Percentiles rank a stretch among this genome's conserved stretches.
These are phyloP conservation scores for Remorina albescens DNA, from an alignment of 2,797 vertebrate species.

Conservation along the genomic window DNA sequence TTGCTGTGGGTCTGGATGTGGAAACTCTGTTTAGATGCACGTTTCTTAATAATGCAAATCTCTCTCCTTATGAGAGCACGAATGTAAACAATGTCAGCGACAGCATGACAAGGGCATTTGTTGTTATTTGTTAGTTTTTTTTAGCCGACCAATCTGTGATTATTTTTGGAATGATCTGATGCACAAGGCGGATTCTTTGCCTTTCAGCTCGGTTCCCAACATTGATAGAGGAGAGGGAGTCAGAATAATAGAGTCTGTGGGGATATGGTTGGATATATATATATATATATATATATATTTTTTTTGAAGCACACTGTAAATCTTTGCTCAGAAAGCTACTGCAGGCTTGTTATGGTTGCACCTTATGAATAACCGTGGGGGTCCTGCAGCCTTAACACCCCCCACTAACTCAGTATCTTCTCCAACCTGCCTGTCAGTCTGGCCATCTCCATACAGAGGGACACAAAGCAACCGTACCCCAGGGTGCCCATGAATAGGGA, in stretches of 20 bases:
- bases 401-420: constrained; percentile 55
- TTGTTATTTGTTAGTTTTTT: no score
- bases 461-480: constrained; percentile 42
- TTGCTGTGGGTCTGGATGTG: constrained; percentile 53
- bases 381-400: constrained; percentile 65
- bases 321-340: constrained; percentile 59
- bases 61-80: constrained; percentile 23
- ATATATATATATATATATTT: no score
- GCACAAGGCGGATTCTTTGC: constrained; percentile 16
- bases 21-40: constrained; percentile 43
- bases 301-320: constrained; percentile 58
- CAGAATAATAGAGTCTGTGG: constrained; percentile 71
- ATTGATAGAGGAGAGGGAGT: constrained; percentile 61
- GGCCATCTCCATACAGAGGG: constrained; percentile 48
- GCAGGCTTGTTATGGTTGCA: constrained; percentile 56
- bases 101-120: constrained; percentile 13
- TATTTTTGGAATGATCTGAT: constrained; percentile 36
- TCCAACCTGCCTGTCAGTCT: constrained; percentile 37
- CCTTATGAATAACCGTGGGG: constrained; percentile 63
- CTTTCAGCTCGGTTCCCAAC: constrained; percentile 58
- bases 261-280: constrained; percentile 58
- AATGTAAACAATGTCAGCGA: constrained; percentile 27
- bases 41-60: constrained; percentile 63
- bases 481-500: constrained; percentile 54
- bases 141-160: constrained; percentile 17